Conservation (phyloP, 2,113 vertebrate genomes). For the Dicerorhinus sumatrensis region DNA sequence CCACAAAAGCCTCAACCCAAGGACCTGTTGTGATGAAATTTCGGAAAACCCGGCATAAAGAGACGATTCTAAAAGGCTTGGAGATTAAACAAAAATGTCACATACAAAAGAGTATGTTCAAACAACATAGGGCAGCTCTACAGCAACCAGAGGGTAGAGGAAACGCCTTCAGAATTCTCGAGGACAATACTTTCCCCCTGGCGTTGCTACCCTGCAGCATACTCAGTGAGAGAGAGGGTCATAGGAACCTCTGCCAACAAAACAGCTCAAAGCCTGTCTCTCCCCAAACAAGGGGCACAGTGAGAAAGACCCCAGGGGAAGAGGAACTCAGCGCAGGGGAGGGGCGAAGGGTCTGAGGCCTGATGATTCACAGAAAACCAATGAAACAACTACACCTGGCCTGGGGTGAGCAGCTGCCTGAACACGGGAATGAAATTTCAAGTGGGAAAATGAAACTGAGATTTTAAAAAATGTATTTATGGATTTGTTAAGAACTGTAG, state of each 20-base stretch:
- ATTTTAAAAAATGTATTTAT: not conserved
- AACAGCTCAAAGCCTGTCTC: accelerated
- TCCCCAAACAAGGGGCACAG: not conserved
- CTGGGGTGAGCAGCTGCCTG: too few relatives aligned
- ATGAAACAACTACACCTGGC: not conserved
- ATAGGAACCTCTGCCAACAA: not conserved
- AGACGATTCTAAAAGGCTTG: not conserved
- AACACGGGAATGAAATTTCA: not conserved
- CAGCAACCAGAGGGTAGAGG: not conserved
- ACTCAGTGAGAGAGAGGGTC: too few relatives aligned
- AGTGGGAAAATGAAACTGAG: not conserved
- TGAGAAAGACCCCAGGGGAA: not conserved
- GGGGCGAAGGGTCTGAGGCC: not conserved
- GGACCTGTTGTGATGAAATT: not conserved
- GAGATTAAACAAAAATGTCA: not conserved
- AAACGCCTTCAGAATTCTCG: not conserved
- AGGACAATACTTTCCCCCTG: not conserved
- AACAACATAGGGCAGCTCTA: accelerated
- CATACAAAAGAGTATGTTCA: not conserved
- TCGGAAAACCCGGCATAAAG: not conserved
- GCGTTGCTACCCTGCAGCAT: not conserved
- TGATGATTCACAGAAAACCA: accelerated
- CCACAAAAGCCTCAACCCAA: too few relatives aligned
- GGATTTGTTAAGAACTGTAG: not conserved
- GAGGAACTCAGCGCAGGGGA: not conserved